Conservation (phyloP, 2,797 vertebrate genomes). For the Sarcoramphus papa region DNA sequence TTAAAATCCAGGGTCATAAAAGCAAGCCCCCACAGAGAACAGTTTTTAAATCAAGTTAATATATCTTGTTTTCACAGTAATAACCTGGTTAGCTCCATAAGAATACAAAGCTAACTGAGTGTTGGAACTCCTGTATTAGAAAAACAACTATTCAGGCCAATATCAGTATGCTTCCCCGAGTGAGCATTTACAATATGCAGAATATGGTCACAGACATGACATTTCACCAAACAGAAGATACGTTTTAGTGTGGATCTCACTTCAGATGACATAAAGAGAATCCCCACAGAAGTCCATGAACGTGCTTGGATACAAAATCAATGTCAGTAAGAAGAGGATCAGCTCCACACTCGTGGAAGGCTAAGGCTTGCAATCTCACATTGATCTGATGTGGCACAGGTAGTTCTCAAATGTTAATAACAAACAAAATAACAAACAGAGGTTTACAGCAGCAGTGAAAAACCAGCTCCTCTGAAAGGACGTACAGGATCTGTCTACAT, state of each 20-base stretch:
- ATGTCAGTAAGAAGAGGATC: not conserved
- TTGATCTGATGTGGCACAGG: not conserved
- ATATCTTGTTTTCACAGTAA: not conserved
- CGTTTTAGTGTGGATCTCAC: not conserved
- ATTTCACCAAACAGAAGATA: not conserved
- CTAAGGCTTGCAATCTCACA: not conserved
- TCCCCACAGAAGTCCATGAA: not conserved
- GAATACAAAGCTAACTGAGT: not conserved
- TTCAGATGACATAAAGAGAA: not conserved
- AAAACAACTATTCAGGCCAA: not conserved
- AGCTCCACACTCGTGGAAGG: not conserved
- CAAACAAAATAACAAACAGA: not conserved
- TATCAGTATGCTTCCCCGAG: not conserved
- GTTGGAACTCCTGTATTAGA: not conserved
- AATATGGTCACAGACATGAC: not conserved
- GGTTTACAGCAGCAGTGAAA: not conserved
- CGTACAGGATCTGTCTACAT: not conserved
- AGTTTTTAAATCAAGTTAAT: not conserved
- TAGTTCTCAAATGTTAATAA: not conserved
- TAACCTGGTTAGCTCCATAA: not conserved
- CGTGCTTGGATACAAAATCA: not conserved
- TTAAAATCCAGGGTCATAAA: conserved; percentile 4
- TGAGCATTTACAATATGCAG: not conserved
- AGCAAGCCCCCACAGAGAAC: not conserved
- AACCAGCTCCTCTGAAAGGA: not conserved